Conservation (phyloP, 2,113 vertebrate genomes). For the Numida meleagris region DNA sequence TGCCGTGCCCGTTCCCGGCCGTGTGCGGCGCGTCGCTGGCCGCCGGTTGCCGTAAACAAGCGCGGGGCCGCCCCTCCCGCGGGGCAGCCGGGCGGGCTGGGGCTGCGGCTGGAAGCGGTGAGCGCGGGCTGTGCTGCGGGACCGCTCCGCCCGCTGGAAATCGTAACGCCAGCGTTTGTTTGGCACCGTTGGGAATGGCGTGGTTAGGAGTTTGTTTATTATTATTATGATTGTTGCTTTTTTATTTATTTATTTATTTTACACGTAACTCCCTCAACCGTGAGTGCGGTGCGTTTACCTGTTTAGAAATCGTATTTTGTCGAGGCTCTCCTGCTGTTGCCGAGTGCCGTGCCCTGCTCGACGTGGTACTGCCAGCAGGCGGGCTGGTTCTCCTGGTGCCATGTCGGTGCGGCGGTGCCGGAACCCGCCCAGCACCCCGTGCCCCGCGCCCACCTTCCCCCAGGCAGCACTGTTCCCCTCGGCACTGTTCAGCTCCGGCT, state of each 20-base stretch:
- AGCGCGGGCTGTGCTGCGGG: too few relatives aligned
- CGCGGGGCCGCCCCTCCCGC: not conserved
- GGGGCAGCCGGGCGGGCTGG: not conserved
- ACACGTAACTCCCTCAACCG: fast-evolving
- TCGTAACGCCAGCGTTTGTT: too few relatives aligned
- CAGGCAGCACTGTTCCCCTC: not conserved
- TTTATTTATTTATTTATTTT: too few relatives aligned
- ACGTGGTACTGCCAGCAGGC: not conserved
- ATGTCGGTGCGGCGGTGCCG: too few relatives aligned
- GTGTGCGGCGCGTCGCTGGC: not conserved
- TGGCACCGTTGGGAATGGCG: too few relatives aligned
- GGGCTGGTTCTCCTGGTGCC: not conserved
- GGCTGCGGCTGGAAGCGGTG: too few relatives aligned
- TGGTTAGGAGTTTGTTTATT: too few relatives aligned
- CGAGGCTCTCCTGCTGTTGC: not conserved
- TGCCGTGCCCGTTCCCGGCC: too few relatives aligned
- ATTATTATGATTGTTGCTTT: too few relatives aligned
- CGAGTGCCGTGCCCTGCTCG: not conserved
- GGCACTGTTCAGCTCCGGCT: not conserved
- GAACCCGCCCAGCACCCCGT: too few relatives aligned
- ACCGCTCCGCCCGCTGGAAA: too few relatives aligned
- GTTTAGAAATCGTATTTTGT: not conserved
- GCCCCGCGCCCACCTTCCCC: not conserved
- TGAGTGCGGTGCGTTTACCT: fast-evolving
- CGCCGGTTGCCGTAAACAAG: not conserved